These are phyloP conservation scores for Riptortus pedestris DNA, from an alignment of 1,140 invertebrate species.

Conservation along the genomic window DNA sequence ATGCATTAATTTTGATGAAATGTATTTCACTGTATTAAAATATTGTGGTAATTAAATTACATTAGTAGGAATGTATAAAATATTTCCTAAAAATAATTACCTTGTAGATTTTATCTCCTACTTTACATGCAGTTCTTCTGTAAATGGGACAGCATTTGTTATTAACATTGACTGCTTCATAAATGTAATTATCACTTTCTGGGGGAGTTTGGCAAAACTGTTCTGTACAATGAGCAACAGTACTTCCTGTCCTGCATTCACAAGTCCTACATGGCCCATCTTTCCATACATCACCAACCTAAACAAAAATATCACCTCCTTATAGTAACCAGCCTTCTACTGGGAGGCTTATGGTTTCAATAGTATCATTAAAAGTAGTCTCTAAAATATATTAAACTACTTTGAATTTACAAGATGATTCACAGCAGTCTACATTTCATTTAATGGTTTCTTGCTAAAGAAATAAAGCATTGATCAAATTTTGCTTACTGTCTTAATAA, in stretches of 20 bases:
- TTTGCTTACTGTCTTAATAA: no score
- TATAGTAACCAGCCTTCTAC: neutral
- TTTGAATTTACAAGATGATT: neutral
- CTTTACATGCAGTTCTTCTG: constrained; percentile 48
- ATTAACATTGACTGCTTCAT: constrained; percentile 41
- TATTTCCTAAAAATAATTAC: constrained; percentile 36
- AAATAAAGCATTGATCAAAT: no score
- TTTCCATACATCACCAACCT: constrained; percentile 49
- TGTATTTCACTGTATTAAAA: no score
- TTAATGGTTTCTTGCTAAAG: no score
- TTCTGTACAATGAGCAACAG: constrained; percentile 36
- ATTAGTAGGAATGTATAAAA: no score
- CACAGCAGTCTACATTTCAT: neutral
- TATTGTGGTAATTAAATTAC: no score
- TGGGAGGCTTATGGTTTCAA: no score
- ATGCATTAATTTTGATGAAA: no score
- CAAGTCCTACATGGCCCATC: constrained; percentile 58
- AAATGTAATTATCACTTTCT: constrained; percentile 42
- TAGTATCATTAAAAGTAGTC: neutral
- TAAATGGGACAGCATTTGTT: constrained; percentile 51
- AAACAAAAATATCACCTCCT: constrained; percentile 21
- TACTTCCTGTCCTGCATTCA: constrained; percentile 39
- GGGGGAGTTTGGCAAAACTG: constrained; percentile 40
- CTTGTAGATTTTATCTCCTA: constrained; percentile 43
- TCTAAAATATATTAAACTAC: neutral